Conservation (phyloP, 2,113 vertebrate genomes). For the Entomyzon cyanotis region DNA sequence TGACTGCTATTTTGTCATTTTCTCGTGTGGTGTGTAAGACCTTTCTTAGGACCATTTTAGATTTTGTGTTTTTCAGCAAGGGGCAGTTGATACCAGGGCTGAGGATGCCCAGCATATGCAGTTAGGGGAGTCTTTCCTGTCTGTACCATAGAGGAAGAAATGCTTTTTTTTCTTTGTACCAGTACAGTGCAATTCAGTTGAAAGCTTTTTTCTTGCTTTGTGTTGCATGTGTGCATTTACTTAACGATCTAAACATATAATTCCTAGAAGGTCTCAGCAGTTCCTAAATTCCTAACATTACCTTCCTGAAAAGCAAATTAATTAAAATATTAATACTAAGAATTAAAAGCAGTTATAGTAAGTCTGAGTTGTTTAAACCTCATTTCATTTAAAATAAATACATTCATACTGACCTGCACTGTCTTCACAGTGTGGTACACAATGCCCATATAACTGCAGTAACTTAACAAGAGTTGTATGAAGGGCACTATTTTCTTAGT, state of each 20-base stretch:
- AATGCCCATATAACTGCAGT: background rate
- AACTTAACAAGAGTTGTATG: background rate
- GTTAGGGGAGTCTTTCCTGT: background rate
- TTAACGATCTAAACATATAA: background rate
- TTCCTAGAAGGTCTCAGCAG: background rate
- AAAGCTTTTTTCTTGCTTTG: background rate
- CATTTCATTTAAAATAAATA: background rate
- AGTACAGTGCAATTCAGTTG: background rate
- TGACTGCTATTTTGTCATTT: background rate
- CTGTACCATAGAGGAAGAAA: background rate
- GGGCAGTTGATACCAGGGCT: background rate
- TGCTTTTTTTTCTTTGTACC: background rate
- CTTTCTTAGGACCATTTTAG: background rate
- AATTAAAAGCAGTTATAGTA: background rate
- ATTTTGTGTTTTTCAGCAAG: background rate
- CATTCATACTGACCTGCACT: background rate
- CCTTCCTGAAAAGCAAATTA: background rate
- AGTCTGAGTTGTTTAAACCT: background rate
- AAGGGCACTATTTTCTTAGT: background rate
- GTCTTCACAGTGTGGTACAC: background rate
- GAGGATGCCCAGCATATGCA: background rate
- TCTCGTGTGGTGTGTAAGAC: rapidly evolving
- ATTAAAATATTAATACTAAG: background rate
- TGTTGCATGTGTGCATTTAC: background rate
- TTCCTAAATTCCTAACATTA: background rate